Evolutionary conservation across 2,113 vertebrate genomes (phyloP).

Genomic region (Anarhynchus alexandrinus): DNA sequence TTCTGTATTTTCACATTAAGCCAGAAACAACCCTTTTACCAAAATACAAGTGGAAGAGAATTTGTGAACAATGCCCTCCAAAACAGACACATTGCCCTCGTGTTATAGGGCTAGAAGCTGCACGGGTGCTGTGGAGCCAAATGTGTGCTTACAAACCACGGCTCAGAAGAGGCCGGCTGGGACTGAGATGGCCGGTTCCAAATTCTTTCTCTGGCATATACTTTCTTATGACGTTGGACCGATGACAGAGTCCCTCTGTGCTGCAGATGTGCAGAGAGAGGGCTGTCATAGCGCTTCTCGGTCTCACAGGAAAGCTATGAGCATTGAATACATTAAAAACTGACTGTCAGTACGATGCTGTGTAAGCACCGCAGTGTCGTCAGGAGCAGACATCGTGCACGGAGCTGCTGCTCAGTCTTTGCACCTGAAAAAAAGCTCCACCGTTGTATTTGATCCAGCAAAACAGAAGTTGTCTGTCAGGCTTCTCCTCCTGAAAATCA

Average conservation of each 20-base stretch:
- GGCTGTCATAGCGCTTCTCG: not conserved
- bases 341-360: not conserved
- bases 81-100: not conserved
- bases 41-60: not conserved
- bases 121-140: not conserved
- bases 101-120: not conserved
- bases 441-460: not conserved
- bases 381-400: not conserved
- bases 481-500: not conserved
- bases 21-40: not conserved
- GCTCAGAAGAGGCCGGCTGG: not conserved
- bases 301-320: not conserved
- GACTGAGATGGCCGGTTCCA: not conserved
- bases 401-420: not conserved
- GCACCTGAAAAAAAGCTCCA: not conserved
- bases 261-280: not conserved
- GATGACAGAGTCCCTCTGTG: not conserved
- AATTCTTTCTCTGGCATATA: not conserved
- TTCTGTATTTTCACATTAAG: not conserved
- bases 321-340: fast-evolving
- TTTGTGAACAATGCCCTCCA: not conserved
- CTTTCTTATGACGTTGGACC: not conserved
- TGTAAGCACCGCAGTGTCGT: not conserved
- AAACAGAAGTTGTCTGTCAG: not conserved
- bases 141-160: not conserved